Conservation (phyloP, 1,140 invertebrate species). For the Rhyzopertha dominica region DNA sequence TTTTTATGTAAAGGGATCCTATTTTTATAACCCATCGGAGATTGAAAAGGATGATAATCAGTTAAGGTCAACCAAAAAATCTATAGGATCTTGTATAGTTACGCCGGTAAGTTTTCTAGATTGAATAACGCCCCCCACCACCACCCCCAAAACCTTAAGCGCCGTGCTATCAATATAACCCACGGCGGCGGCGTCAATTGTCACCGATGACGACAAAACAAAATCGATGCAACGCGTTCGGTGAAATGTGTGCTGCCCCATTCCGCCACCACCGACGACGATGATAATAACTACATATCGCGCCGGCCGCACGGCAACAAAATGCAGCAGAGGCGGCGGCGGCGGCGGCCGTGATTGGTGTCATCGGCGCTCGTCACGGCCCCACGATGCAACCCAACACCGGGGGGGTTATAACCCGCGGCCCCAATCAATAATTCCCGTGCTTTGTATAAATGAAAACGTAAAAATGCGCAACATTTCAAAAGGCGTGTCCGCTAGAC, state of each 20-base stretch:
- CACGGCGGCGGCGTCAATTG: too few species aligned
- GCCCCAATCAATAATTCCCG: constrained; percentile 11
- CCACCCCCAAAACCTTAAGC: too few species aligned
- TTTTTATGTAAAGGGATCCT: too few species aligned
- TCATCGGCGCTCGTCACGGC: constrained; percentile 10
- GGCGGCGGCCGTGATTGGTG: constrained; percentile 1
- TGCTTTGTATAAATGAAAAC: too few species aligned
- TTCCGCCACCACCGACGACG: not conserved
- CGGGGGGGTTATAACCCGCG: constrained; percentile 3
- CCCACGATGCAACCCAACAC: not conserved
- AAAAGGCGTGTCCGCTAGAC: constrained; percentile 19
- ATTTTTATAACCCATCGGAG: too few species aligned
- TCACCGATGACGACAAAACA: constrained; percentile 24
- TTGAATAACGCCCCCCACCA: too few species aligned
- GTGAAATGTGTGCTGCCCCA: not conserved
- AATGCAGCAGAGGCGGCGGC: constrained; percentile 7
- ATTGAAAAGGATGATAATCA: too few species aligned
- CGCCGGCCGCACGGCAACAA: too few species aligned
- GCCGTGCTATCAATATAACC: too few species aligned
- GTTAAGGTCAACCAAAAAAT: too few species aligned
- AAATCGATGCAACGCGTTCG: constrained; percentile 8
- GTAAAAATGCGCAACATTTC: constrained; percentile 16
- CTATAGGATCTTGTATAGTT: too few species aligned
- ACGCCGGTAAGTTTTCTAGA: too few species aligned
- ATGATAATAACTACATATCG: constrained; percentile 1